Base-by-base conservation (phyloP, 1,140 invertebrate genomes). In the Bombus affinis region DNA sequence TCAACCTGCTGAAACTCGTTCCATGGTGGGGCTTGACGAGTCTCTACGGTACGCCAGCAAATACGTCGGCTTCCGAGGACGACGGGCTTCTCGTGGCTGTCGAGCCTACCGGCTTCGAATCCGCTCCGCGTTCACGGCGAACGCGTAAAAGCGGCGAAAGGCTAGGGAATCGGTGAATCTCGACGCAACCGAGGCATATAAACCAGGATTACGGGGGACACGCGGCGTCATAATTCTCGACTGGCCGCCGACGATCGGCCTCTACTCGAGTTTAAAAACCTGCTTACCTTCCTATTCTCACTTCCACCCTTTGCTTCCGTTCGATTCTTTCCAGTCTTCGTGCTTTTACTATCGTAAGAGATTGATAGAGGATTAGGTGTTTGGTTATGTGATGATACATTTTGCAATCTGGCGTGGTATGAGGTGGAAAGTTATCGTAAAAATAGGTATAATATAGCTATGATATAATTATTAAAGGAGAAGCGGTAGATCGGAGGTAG, bases 141-240 rank as follows among this genome's bases (percentile, higher is more conserved):
- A 73, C 65, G 87, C 70, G 87, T 89, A 90, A 85, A 86, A 89
- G 85, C 70, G 88, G 73, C 32, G 44, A 75, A 47, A 73, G 83
- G 80, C 83, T 68, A 72, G 74, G 74, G 76, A 83, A 83, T 75
- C 76, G 70, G 66, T 71, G 86, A 79, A 62, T 65, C 44, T 77
- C 65, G 39, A 71, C 78, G 72, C 57, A 68, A 81, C 78, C 70
- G 84, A 84, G 88, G 88, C 92, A 85, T 93, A 94, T 94, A 94
- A 94, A 94, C 93, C 93, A 94, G 93, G 93, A 94, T 94, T 94
- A 93, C 92, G 71, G 87, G 80, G 82, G 91, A 93, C 92, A 92
- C 87, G 88, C 89, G 81, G 90, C 88, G 92, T 87, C 92, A 90
- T 93, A 93, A 94, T 92, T 94, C 92, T 93, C 89, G 88, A 81